phyloP scores from a whole-genome alignment of 2,888 invertebrate genomes.

The Prosapia bicincta region DNA sequence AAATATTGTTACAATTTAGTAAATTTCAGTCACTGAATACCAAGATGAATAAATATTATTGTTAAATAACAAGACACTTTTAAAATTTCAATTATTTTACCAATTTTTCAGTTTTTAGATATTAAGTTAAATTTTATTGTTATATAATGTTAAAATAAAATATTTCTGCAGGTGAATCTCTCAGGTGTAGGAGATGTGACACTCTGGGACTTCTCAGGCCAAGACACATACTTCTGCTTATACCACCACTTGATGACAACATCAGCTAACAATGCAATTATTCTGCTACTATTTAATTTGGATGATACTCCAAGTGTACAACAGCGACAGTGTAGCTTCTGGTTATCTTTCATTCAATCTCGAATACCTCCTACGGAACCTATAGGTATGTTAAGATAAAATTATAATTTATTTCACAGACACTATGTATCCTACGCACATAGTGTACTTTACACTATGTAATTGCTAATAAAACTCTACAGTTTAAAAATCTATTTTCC shows the following conservation, averaged over 20 bases:
- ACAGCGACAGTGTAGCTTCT: constrained; percentile 64
- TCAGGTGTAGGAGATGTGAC: constrained; percentile 60
- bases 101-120: background rate
- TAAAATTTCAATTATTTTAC: too few species aligned
- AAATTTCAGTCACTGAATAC: too few species aligned
- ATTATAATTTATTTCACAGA: too few species aligned
- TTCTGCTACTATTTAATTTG: constrained; percentile 64
- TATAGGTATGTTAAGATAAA: constrained; percentile 55
- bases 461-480: too few species aligned
- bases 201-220: constrained; percentile 74
- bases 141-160: too few species aligned
- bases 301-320: constrained; percentile 64
- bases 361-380: constrained; percentile 58
- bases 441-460: too few species aligned
- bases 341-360: constrained; percentile 70
- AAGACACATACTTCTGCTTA: constrained; percentile 63
- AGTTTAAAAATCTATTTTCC: too few species aligned
- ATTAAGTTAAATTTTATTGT: too few species aligned
- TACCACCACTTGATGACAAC: constrained; percentile 71
- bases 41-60: too few species aligned
- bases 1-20: too few species aligned
- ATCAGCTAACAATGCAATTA: constrained; percentile 45
- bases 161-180: constrained; percentile 47
- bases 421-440: too few species aligned
- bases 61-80: too few species aligned